Base-by-base conservation (phyloP, 2,888 invertebrate species). In the Crematogaster levior region DNA sequence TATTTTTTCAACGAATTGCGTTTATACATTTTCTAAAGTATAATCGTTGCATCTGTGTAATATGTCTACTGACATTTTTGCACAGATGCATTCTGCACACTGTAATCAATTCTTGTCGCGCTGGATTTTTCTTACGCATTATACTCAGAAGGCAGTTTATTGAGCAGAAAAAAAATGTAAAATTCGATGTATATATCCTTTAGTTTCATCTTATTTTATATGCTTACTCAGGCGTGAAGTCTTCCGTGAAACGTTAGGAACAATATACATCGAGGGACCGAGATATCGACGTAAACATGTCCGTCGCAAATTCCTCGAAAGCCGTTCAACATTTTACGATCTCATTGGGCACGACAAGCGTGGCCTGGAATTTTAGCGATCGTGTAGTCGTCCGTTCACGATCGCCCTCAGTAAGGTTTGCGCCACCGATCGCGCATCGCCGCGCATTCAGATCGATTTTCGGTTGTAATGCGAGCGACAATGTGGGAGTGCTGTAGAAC, bases 321-420 rank as follows among this genome's bases (percentile, higher is more conserved):
- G 53, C 60, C 66, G 56, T 81, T 79, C 53, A 48, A 68, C 61
- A 73, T 84, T 87, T 84, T 56, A 79, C 63, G 81, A 51, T 65
- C 81, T 56, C 75, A 46, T 83, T 72, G 72, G 18, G 34, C 68
- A 84, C 68, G 86, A 80, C 83, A 89, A 89, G 70, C 70, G 66
- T 40, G 58, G 40, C 30, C 68, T 63, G 82, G 80, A 73, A 81
- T 88, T 86, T 85, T 80, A 80, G 34, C 72, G 30, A 74, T 61
- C 60, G 73, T 74, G 24, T 34, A 81, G 48, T 53, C 58, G 30
- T 73, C 65, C 84, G 83, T 85, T 85, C 77, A 65, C 85, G 83
- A 87, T 88, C 86, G 60, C 74, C 68, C 80, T 80, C 82, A 81
- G 85, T 86, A 84, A 84, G 82, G 27, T 75, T 75, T 37, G n/a